Percentiles rank a stretch among this genome's conserved stretches.
These are phyloP conservation scores for Actinia tenebrosa DNA, from an alignment of 64 coral and sea anemone genomes.

Conservation along the genomic window DNA sequence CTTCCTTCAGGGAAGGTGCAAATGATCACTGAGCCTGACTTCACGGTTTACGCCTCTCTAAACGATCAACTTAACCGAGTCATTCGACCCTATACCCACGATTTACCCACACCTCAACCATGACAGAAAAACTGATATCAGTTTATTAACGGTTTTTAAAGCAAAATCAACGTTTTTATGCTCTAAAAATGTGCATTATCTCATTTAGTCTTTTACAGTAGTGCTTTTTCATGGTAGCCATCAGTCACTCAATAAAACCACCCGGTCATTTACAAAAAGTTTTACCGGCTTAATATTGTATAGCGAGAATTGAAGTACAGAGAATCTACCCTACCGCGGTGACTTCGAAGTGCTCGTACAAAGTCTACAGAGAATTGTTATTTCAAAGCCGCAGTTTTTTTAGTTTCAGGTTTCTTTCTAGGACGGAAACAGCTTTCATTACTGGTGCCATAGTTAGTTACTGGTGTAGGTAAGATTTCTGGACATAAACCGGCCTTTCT, in stretches of 20 bases:
- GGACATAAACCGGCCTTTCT: background rate
- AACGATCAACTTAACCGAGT: background rate
- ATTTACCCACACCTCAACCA: background rate
- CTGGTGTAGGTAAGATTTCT: background rate
- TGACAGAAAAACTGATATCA: background rate
- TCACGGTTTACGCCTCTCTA: background rate
- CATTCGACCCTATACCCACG: background rate
- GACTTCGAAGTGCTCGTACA: too few relatives aligned
- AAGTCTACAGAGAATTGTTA: too few relatives aligned
- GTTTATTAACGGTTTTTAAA: background rate
- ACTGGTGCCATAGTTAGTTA: background rate
- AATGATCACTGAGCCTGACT: background rate
- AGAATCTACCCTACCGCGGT: too few relatives aligned
- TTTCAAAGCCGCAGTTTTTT: too few relatives aligned
- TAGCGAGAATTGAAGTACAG: too few relatives aligned
- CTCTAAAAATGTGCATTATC: background rate
- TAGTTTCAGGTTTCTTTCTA: too few relatives aligned
- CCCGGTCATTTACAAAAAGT: background rate
- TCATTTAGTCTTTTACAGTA: background rate
- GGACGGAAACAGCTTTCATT: too few relatives aligned
- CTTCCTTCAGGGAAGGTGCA: background rate
- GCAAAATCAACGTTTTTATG: background rate
- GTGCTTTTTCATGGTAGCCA: background rate
- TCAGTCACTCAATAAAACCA: background rate
- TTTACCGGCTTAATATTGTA: too few relatives aligned